Evolutionary conservation across 2,113 vertebrate genomes (phyloP), one percentile per base, ranked within the genome.

Genomic region (Entelurus aequoreus): DNA sequence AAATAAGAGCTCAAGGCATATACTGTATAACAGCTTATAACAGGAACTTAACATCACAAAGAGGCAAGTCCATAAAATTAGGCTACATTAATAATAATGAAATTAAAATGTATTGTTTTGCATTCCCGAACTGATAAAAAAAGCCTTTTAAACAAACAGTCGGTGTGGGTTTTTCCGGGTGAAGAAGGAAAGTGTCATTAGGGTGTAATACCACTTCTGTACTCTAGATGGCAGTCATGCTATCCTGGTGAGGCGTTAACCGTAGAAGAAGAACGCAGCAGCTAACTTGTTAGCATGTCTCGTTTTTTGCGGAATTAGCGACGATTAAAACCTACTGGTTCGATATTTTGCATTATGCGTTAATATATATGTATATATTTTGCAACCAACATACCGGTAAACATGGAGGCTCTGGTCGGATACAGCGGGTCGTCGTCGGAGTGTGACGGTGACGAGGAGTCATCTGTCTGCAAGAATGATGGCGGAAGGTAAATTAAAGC

Each of bases 391-490:
- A 6, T 8, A 9, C 35, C 6, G 13, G 36, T 55, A 37, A 51
- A 5, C 2, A 87, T 88, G 86, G 85, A 84, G 65, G 85, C 87
- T 11, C 79, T 91, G 38, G 90, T 92, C 4, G 88, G 87, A 6
- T 92, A 92, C 65, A 86, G 86, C 40, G 56, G 87, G 28, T 92
- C 90, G 28, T 92, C 90, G 4, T 92, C 90, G 0, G 89, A 87
- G 1, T 91, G 89, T 1, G 89, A 91, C 58, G 84, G 84, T 5
- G 89, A 89, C 44, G 82, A 61, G 11, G 87, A 84, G 1, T 67
- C 36, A 8, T 6, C 36, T 10, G 79, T 28, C 28, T 28, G 28
- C 28, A 28, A 75, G 5, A 74, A 70, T 15, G n/a, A 5, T 0
- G 54, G 19, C 35, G 36, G 1, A 19, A 9, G 65, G 83, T 82